Evolutionary conservation across 2,113 vertebrate species (phyloP).

Genomic region (Prunella himalayana): DNA sequence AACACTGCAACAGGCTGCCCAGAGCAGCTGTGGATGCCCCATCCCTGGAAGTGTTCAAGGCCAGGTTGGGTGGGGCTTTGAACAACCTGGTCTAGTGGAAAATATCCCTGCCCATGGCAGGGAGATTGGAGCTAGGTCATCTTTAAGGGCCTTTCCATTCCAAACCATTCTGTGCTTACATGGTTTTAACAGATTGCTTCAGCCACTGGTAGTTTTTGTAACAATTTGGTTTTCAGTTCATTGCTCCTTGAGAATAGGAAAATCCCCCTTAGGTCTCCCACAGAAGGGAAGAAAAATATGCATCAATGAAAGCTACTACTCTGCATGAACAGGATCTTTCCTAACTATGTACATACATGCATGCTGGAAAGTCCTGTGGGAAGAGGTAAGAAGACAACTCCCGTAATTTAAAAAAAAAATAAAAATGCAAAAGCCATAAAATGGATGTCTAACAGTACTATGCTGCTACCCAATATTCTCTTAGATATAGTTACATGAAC

Average conservation of each 20-base stretch:
- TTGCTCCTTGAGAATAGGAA: not conserved
- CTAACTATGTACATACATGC: not conserved
- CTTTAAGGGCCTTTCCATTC: not conserved
- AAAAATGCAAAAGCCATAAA: not conserved
- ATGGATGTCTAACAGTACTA: not conserved
- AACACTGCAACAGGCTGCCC: not conserved
- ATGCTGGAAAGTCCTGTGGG: not conserved
- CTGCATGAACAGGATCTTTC: not conserved
- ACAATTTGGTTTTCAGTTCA: not conserved
- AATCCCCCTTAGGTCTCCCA: not conserved
- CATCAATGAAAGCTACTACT: not conserved
- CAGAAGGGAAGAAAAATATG: not conserved
- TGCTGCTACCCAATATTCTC: not conserved
- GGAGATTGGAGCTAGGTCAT: not conserved
- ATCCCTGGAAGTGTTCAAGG: not conserved
- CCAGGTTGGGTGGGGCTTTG: not conserved
- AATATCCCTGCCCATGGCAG: not conserved
- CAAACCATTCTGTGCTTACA: not conserved
- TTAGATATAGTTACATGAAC: not conserved
- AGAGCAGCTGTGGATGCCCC: not conserved
- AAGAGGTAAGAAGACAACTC: not conserved
- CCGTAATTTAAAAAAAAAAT: not conserved
- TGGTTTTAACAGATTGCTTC: not conserved
- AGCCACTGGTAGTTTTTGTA: not conserved
- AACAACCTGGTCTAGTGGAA: not conserved